Conservation (phyloP, 2,888 invertebrate species). For the Vannuccia rotundouncinata region DNA sequence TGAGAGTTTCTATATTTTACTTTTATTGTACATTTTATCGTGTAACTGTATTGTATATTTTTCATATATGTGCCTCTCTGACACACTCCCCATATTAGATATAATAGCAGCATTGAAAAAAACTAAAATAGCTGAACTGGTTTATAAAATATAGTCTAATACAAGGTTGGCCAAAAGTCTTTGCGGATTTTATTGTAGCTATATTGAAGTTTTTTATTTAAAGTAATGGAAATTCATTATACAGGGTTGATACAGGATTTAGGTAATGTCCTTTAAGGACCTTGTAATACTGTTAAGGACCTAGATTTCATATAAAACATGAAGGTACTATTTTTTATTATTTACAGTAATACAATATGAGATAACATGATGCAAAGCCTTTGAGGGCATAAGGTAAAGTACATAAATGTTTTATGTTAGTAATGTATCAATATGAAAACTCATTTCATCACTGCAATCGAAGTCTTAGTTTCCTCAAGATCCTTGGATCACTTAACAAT, state of each 20-base stretch:
- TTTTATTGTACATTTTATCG: no score
- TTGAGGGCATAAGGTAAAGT: neutral
- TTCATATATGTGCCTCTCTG: no score
- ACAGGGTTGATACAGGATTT: slow-evolving; percentile 18
- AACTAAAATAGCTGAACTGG: no score
- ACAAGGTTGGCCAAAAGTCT: no score
- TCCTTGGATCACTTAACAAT: neutral
- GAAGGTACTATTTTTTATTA: neutral
- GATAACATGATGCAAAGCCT: neutral
- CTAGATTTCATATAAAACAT: slow-evolving; percentile 12
- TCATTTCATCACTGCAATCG: neutral
- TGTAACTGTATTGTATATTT: no score
- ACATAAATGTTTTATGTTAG: neutral
- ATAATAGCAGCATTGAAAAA: no score
- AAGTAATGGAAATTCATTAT: no score
- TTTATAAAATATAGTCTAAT: no score
- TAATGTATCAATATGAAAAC: neutral
- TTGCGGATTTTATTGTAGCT: no score
- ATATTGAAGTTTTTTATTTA: no score
- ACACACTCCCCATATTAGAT: no score
- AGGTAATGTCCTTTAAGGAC: slow-evolving; percentile 18
- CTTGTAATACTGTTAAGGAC: slow-evolving; percentile 2
- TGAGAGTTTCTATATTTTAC: no score
- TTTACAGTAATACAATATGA: neutral
- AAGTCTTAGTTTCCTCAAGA: neutral